phyloP scores from a whole-genome alignment of 2,888 invertebrate species.

The Lycia hirtaria region DNA sequence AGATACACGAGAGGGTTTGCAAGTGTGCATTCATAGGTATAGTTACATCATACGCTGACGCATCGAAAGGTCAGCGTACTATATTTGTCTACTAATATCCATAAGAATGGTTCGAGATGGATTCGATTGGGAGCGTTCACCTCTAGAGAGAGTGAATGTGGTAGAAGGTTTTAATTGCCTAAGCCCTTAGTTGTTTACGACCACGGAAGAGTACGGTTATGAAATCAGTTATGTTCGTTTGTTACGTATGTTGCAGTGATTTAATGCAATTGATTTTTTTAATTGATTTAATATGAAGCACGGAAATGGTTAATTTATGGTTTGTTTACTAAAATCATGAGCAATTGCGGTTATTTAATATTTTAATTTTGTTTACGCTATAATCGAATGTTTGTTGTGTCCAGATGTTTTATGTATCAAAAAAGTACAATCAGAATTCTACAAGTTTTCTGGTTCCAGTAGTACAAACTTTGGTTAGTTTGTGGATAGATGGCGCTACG shows the following conservation, averaged over 20 bases:
- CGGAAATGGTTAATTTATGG: not conserved
- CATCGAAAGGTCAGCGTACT: constrained; percentile 81
- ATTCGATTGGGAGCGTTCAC: constrained; percentile 31
- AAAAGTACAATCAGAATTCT: too few relatives aligned
- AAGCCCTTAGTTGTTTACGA: constrained; percentile 59
- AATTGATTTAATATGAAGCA: not conserved
- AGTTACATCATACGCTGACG: constrained; percentile 79
- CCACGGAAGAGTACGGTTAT: constrained; percentile 30
- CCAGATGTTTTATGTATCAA: too few relatives aligned
- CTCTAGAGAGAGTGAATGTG: constrained; percentile 30
- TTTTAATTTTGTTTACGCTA: too few relatives aligned
- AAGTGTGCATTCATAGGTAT: constrained; percentile 55
- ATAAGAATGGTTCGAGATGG: constrained; percentile 30
- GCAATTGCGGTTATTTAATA: too few relatives aligned
- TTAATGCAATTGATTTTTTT: not conserved
- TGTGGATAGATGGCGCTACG: too few relatives aligned
- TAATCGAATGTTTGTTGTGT: too few relatives aligned
- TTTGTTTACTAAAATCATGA: too few relatives aligned
- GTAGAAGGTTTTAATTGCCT: constrained; percentile 53
- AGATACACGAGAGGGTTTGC: constrained; percentile 26
- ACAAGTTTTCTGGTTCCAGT: too few relatives aligned
- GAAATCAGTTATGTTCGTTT: constrained; percentile 12
- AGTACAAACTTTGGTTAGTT: too few relatives aligned
- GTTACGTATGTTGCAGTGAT: not conserved
- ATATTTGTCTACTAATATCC: constrained; percentile 60